Evolutionary conservation across 2,888 invertebrate species (phyloP).

Genomic region (Zonitis immaculata): DNA sequence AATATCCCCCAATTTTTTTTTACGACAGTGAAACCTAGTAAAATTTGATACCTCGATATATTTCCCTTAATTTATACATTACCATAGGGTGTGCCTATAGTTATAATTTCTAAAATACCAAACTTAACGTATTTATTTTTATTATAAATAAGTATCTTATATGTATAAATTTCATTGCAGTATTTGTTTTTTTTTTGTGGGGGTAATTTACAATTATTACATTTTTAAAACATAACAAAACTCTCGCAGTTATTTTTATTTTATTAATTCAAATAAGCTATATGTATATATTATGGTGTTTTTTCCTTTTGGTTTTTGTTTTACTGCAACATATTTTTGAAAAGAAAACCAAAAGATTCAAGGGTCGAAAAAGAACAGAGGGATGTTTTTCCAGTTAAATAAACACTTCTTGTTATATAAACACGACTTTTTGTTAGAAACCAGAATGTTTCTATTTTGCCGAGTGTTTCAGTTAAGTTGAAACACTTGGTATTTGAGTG

Average conservation of each 20-base stretch:
- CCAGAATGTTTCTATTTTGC: slow-evolving; percentile 27
- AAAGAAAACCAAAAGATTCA: slow-evolving; percentile 7
- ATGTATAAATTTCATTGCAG: background rate
- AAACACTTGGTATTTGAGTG: slow-evolving; percentile 11
- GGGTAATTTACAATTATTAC: too few relatives aligned
- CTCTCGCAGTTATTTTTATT: background rate
- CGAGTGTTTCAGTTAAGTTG: slow-evolving; percentile 20
- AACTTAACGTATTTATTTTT: background rate
- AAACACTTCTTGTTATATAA: slow-evolving; percentile 32
- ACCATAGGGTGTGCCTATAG: background rate
- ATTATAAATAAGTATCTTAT: too few relatives aligned
- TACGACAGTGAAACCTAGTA: background rate
- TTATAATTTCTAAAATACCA: background rate
- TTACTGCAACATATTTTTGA: background rate
- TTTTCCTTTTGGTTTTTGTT: background rate
- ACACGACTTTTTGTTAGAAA: slow-evolving; percentile 30
- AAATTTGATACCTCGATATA: background rate
- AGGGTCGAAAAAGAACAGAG: slow-evolving; percentile 23
- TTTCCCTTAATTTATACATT: background rate
- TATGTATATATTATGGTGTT: too few relatives aligned
- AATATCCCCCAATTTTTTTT: background rate
- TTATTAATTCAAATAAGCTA: background rate
- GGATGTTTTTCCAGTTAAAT: slow-evolving; percentile 33
- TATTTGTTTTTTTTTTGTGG: too few relatives aligned
- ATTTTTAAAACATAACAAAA: too few relatives aligned